phyloP scores from a whole-genome alignment of 2,113 vertebrate species.

The Oreotragus oreotragus region DNA sequence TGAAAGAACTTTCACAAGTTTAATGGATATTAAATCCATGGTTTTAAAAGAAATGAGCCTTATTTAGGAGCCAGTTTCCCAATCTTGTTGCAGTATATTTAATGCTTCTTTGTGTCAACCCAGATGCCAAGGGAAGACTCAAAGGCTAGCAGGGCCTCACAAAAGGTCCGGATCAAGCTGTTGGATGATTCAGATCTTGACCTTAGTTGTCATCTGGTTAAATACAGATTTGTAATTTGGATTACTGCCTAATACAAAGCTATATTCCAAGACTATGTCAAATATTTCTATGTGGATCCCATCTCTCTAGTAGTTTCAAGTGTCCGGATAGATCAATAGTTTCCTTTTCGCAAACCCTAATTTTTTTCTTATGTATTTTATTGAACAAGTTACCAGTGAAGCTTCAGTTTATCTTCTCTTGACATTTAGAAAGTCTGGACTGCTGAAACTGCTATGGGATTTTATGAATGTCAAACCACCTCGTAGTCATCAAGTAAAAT shows the following conservation, averaged over 20 bases:
- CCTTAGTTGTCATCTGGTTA: conserved; percentile 4
- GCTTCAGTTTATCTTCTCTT: background rate
- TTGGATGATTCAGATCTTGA: background rate
- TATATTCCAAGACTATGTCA: background rate
- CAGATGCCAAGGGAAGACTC: background rate
- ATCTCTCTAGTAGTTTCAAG: background rate
- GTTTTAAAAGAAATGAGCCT: conserved; percentile 27
- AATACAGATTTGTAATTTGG: conserved; percentile 27
- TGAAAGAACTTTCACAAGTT: background rate
- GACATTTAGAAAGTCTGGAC: background rate
- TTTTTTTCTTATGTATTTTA: background rate
- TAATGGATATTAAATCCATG: conserved; percentile 14
- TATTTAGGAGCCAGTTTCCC: background rate
- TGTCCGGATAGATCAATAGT: background rate
- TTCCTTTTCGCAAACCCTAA: background rate
- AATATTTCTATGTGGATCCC: background rate
- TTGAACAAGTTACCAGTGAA: background rate
- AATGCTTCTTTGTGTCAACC: background rate
- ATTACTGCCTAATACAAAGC: background rate
- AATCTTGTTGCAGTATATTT: background rate
- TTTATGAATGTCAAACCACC: background rate
- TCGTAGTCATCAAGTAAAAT: background rate
- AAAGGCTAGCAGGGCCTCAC: background rate
- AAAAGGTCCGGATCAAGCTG: background rate
- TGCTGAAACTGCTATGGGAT: background rate